A percentile compares a stretch with the other conserved stretches of the same genome.
Evolutionary conservation across 2,888 invertebrate genomes (phyloP).

Genomic region (Drosophila eohydei): DNA sequence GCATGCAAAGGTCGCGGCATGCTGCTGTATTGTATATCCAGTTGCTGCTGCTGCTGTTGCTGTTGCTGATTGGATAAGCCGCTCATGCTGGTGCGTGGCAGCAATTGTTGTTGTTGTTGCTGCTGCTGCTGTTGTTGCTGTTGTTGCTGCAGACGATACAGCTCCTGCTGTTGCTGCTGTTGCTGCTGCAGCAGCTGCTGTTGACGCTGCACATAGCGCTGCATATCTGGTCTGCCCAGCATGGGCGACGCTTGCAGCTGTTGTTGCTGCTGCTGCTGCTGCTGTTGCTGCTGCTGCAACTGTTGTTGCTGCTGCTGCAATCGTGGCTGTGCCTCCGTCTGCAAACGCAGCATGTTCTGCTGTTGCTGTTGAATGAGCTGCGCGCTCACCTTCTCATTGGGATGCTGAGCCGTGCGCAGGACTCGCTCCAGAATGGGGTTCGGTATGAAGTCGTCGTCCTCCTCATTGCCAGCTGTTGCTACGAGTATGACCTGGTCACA

Average conservation of each 20-base stretch:
- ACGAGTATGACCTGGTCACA: constrained; percentile 97
- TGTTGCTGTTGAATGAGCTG: constrained; percentile 87
- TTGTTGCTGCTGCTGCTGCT: constrained; percentile 64
- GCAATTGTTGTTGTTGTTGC: constrained; percentile 78
- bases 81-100: constrained; percentile 83
- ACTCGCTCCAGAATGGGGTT: constrained; percentile 96
- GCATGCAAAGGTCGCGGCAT: constrained; percentile 63
- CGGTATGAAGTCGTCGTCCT: constrained; percentile 95
- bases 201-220: constrained; percentile 83
- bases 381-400: constrained; percentile 85
- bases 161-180: constrained; percentile 81
- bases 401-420: constrained; percentile 91
- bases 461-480: constrained; percentile 96
- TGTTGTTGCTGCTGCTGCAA: constrained; percentile 58
- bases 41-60: constrained; percentile 77
- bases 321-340: constrained; percentile 83
- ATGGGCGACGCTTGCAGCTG: constrained; percentile 78
- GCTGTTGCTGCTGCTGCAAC: constrained; percentile 46
- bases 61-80: constrained; percentile 81
- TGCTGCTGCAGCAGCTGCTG: constrained; percentile 76
- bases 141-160: constrained; percentile 73
- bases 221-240: constrained; percentile 80
- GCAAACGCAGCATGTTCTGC: constrained; percentile 86
- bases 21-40: constrained; percentile 69
- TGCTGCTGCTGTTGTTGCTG: constrained; percentile 79